These are phyloP conservation scores for Micoletzkya japonica DNA, from an alignment of 2,888 invertebrate genomes.

Conservation along the genomic window DNA sequence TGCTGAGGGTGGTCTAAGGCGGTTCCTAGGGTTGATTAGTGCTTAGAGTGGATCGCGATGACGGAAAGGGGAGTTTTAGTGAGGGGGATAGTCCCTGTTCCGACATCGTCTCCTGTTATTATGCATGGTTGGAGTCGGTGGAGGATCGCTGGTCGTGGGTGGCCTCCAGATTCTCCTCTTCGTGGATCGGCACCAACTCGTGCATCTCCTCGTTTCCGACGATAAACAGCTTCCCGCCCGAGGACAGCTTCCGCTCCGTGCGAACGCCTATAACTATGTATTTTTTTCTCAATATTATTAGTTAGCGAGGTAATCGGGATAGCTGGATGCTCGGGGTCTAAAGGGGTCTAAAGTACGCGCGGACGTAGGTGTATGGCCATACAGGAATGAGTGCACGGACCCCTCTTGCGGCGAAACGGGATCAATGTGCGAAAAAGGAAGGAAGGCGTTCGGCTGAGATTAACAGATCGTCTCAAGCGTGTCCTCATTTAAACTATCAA, in stretches of 20 bases:
- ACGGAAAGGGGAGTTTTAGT: neutral
- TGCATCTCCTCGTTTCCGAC: constrained; percentile 15
- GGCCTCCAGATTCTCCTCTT: neutral
- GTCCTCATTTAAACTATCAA: too few species aligned
- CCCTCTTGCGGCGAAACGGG: too few species aligned
- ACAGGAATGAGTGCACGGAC: too few species aligned
- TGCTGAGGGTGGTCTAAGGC: neutral
- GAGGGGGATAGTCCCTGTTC: neutral
- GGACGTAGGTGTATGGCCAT: too few species aligned
- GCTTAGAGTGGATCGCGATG: neutral
- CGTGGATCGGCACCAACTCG: constrained; percentile 22
- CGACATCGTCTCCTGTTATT: neutral
- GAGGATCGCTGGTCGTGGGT: constrained; percentile 8
- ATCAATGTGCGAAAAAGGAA: too few species aligned
- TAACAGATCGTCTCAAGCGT: too few species aligned
- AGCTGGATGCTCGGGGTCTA: too few species aligned
- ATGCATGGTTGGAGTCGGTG: neutral
- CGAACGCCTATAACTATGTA: constrained; percentile 3
- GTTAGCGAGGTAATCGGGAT: too few species aligned
- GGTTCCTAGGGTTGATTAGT: neutral
- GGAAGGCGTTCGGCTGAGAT: too few species aligned
- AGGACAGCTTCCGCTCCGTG: constrained; percentile 18
- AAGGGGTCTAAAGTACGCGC: too few species aligned
- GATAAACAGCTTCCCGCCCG: constrained; percentile 18
- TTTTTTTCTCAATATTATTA: neutral